Base-by-base conservation (phyloP, 2,113 vertebrate genomes). In the Neogale vison region DNA sequence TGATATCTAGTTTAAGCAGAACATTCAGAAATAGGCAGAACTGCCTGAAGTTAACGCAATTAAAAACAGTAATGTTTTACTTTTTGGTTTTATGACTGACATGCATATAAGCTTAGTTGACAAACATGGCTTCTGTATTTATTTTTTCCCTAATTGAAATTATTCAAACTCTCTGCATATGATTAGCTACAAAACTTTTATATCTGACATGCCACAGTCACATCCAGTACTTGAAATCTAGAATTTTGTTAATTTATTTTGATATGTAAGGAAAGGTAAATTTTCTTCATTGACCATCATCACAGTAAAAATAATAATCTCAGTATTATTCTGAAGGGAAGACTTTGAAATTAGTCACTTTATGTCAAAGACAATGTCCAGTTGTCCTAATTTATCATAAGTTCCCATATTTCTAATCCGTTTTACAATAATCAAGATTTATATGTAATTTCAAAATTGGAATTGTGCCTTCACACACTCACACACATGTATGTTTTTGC, bases 221-320 rank as follows among this genome's bases (percentile, higher is more conserved):
- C 50, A 63, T 2, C 61, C 31, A 77, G 50, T 39, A 77, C 6
- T 55, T 12, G 13, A 93, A 83, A 55, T 87, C 8, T 63, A 88
- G 61, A 83, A 77, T 71, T 80, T 50, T 91, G 15, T 84, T 13
- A 91, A 95, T 59, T 87, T 72, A 84, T 63, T 91, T 93, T 93
- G 45, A 88, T 4, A 72, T 79, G 63, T 26, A 93, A 57, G 5
- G 7, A 72, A 63, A 52, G 59, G 7, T 79, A 21, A 61, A 42
- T 67, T 88, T 93, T 39, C 17, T 59, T 55, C 9, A 61, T 1
- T 91, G 50, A 7, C 9, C 31, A 47, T 83, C 21, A 85, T 1
- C 7, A 71, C 1, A 83, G 11, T 39, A 71, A 39, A 89, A 89
- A 76, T 67, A 50, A n/a, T 83, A 50, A n/a, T 83, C 18, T 71